Conservation (phyloP, 1,140 invertebrate genomes). For the Hyposmocoma kahamanoa region DNA sequence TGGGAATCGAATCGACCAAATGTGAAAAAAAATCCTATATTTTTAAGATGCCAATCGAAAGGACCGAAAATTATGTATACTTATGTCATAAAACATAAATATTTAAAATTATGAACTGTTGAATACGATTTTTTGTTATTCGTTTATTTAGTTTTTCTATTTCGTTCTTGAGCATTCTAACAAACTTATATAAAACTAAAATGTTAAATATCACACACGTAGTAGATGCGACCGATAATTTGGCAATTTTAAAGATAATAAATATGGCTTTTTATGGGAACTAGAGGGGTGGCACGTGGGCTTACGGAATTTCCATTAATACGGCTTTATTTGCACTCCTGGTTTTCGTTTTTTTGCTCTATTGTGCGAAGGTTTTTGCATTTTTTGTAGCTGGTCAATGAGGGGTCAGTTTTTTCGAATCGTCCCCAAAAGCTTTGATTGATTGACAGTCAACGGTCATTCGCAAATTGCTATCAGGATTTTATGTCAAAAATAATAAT, state of each 20-base stretch:
- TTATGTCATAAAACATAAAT: background rate
- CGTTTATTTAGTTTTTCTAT: too few species aligned
- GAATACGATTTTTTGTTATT: background rate
- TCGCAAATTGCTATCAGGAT: slow-evolving; percentile 39
- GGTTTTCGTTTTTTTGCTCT: slow-evolving; percentile 40
- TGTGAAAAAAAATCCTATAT: too few species aligned
- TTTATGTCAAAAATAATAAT: slow-evolving; percentile 17
- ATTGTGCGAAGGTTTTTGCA: slow-evolving; percentile 43
- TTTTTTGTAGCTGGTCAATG: slow-evolving; percentile 57
- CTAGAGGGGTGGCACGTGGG: background rate
- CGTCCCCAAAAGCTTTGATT: slow-evolving; percentile 38
- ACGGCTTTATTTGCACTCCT: slow-evolving; percentile 39
- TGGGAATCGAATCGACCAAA: too few species aligned
- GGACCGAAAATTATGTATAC: too few species aligned
- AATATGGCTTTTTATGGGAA: slow-evolving; percentile 19
- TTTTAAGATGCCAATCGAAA: too few species aligned
- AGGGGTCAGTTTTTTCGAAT: slow-evolving; percentile 62
- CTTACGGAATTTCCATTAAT: slow-evolving; percentile 33
- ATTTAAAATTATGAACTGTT: background rate
- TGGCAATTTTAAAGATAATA: slow-evolving; percentile 19
- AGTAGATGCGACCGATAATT: slow-evolving; percentile 10
- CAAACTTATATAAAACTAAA: too few species aligned
- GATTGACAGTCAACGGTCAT: slow-evolving; percentile 67
- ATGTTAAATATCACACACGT: too few species aligned
- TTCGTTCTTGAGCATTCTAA: too few species aligned